phyloP scores from a whole-genome alignment of 2,888 invertebrate genomes.

The Epinotia nisella region DNA sequence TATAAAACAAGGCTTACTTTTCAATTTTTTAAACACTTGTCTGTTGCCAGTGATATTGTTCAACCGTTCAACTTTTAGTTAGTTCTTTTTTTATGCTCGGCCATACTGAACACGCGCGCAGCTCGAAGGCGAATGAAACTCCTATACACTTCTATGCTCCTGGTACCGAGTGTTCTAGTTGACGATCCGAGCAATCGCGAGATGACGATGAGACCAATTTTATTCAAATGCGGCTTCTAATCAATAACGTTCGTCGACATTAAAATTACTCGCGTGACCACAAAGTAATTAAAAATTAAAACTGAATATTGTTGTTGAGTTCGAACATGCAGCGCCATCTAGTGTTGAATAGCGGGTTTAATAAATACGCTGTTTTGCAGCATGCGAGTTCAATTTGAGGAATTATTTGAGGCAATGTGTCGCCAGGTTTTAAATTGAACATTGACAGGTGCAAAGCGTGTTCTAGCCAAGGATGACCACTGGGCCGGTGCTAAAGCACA shows the following conservation, averaged over 20 bases:
- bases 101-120: constrained; percentile 12
- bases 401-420: constrained; percentile 78
- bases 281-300: constrained; percentile 46
- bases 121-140: constrained; percentile 50
- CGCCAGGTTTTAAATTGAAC: constrained; percentile 74
- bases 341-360: constrained; percentile 64
- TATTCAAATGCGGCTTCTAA: constrained; percentile 31
- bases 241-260: constrained; percentile 33
- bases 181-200: constrained; percentile 77
- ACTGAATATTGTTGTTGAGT: constrained; percentile 41
- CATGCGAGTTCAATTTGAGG: constrained; percentile 55
- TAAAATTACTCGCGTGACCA: constrained; percentile 47
- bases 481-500: constrained; percentile 70
- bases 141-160: constrained; percentile 63
- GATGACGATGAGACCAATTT: constrained; percentile 59
- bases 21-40: neutral
- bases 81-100: neutral
- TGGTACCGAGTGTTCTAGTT: constrained; percentile 82
- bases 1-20: neutral
- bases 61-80: neutral
- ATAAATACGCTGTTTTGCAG: constrained; percentile 23
- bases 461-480: constrained; percentile 77
- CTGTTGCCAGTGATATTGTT: neutral
- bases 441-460: constrained; percentile 76
- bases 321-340: constrained; percentile 69